Evolutionary conservation across 1,140 invertebrate genomes (phyloP).

Genomic region (Drosophila seguyi): DNA sequence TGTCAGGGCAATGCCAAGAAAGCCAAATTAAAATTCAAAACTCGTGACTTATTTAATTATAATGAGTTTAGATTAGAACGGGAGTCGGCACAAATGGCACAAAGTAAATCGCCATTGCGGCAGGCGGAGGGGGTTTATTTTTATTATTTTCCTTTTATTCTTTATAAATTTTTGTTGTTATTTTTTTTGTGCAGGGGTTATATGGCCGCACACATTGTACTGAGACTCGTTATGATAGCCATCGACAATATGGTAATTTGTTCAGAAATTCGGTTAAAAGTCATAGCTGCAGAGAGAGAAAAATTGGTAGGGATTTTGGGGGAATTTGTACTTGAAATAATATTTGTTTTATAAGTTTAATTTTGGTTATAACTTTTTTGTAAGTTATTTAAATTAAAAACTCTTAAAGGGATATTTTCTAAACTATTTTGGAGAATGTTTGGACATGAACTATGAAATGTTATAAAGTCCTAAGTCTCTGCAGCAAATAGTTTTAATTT

Average conservation of each 20-base stretch:
- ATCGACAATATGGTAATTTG: conserved; percentile 49
- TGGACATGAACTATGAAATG: neutral
- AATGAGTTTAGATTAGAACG: conserved; percentile 83
- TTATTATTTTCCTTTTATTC: conserved; percentile 13
- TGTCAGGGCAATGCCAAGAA: conserved; percentile 62
- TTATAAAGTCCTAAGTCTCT: neutral
- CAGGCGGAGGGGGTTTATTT: neutral
- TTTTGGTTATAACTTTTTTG: neutral
- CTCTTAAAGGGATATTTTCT: neutral
- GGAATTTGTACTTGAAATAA: neutral
- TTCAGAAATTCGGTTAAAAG: conserved; percentile 30
- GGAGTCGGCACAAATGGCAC: conserved; percentile 76
- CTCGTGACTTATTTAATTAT: conserved; percentile 84
- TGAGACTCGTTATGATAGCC: conserved; percentile 36
- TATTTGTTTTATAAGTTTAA: neutral
- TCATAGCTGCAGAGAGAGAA: conserved; percentile 16
- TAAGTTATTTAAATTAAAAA: neutral
- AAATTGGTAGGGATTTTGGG: neutral
- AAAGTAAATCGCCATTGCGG: conserved; percentile 46
- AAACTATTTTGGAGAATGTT: neutral
- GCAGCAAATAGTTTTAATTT: neutral
- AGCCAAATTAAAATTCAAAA: conserved; percentile 82
- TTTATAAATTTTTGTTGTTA: neutral
- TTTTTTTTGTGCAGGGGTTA: conserved; percentile 17
- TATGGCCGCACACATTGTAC: conserved; percentile 23